Evolutionary conservation across 2,113 vertebrate genomes (phyloP), one percentile per base, ranked within the genome.

Genomic region (Leptobrachium leishanense): DNA sequence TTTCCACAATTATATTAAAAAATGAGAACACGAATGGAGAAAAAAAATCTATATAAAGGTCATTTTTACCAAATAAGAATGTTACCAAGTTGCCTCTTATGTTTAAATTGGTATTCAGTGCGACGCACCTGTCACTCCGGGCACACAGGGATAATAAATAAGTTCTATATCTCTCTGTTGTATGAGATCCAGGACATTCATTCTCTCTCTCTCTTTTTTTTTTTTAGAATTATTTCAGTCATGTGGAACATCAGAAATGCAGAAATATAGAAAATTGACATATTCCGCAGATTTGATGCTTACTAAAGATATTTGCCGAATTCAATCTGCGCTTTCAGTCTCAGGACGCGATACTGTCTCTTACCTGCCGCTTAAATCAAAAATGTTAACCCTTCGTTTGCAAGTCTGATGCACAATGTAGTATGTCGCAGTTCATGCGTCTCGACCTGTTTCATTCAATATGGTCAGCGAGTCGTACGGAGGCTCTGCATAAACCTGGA

Each of bases 321-420:
- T 70, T 77, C 41, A 13, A 13, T 40, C 66, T 43, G 31, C 39
- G 75, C 66, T 77, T 57, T 43, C 55, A 62, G n/a, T 53, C 31
- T 43, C 3, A 10, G 69, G 62, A 69, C 13, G 20, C 20, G 39
- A 40, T 43, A 2, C 42, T 39, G 8, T 20, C 66, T 59, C 20
- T 46, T 76, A 15, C 55, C 68, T 20, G 20, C 42, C 44, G 68
- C 55, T 39, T 77, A 77, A 77, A 77, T 77, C 66, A 69, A 62
- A 69, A 20, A 1, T 62, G 69, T 59, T 59, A 59, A 59, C 55
- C 55, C 55, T 59, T 59, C 3, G 2, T 10, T 59, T 59, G 3
- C 55, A 12, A 59, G 13, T 13, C 55, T 15, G 13, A 15, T 10
- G 55, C 3, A 2, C 6, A 13, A 59, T 3, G 13, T 15, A 59